Conservation (phyloP, 2,888 invertebrate genomes). For the Stenoptilia bipunctidactyla region DNA sequence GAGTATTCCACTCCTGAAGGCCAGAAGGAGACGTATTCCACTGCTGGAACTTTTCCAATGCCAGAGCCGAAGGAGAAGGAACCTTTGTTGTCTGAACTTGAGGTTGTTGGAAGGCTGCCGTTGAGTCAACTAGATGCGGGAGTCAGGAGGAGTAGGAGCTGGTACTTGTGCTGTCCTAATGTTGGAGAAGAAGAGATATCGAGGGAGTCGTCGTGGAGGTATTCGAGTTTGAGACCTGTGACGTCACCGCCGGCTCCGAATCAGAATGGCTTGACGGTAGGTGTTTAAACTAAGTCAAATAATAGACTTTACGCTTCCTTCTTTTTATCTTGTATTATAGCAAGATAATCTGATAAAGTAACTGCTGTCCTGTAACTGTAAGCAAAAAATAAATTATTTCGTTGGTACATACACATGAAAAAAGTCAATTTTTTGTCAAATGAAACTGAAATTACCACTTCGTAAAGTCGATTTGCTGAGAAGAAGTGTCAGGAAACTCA, state of each 20-base stretch:
- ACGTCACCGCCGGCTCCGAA: conserved; percentile 46
- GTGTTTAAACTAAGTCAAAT: not conserved
- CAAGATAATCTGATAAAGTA: too few relatives aligned
- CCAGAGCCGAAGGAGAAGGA: conserved; percentile 59
- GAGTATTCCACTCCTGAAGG: conserved; percentile 45
- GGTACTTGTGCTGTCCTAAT: conserved; percentile 71
- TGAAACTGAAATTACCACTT: too few relatives aligned
- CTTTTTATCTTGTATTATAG: too few relatives aligned
- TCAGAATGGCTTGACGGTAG: conserved; percentile 6
- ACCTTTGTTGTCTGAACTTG: conserved; percentile 49
- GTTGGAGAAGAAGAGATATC: conserved; percentile 52
- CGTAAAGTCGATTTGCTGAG: too few relatives aligned
- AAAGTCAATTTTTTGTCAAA: too few relatives aligned
- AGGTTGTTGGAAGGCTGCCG: conserved; percentile 48
- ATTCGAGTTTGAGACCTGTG: conserved; percentile 52
- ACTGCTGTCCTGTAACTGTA: too few relatives aligned
- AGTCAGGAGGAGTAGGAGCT: conserved; percentile 70
- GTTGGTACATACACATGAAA: too few relatives aligned
- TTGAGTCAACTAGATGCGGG: conserved; percentile 46
- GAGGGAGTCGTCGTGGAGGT: conserved; percentile 53
- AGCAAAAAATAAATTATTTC: too few relatives aligned
- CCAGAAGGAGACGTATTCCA: conserved; percentile 51
- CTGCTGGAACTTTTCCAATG: conserved; percentile 63
- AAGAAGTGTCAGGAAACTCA: too few relatives aligned
- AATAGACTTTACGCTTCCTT: too few relatives aligned